Percentiles rank a stretch among this genome's conserved stretches.
These are phyloP conservation scores for Agrenia bidenticulata DNA, from an alignment of 2,888 invertebrate genomes.

Conservation along the genomic window DNA sequence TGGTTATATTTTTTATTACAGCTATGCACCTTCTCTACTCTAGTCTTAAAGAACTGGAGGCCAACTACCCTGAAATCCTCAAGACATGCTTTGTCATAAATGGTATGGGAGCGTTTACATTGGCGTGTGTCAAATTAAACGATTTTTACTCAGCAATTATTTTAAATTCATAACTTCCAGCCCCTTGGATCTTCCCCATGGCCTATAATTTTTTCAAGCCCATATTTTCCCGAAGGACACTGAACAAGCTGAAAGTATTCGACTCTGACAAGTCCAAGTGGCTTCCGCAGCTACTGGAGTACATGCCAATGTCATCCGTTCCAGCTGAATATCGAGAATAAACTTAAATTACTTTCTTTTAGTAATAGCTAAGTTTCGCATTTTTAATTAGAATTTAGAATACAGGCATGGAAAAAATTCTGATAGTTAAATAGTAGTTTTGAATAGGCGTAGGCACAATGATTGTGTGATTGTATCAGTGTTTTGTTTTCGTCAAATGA, in stretches of 20 bases:
- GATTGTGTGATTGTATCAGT: no score
- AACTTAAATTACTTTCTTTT: no score
- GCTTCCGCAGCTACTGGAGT: constrained; percentile 18
- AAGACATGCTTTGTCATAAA: constrained; percentile 29
- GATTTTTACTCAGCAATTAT: neutral
- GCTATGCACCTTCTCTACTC: constrained; percentile 29
- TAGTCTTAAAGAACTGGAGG: constrained; percentile 30
- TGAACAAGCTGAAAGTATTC: constrained; percentile 32
- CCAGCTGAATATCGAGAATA: neutral
- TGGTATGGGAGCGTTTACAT: no score
- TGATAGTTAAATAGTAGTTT: no score
- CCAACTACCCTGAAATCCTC: constrained; percentile 34
- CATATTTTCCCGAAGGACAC: constrained; percentile 31
- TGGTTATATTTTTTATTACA: no score
- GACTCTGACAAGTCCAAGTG: constrained; percentile 36
- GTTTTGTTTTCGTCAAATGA: no score
- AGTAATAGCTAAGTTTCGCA: no score
- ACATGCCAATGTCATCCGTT: constrained; percentile 1
- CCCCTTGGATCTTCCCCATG: constrained; percentile 34
- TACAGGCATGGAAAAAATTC: no score
- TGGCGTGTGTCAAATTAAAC: no score
- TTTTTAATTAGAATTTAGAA: no score
- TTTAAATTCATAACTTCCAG: constrained; percentile 11
- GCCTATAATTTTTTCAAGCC: constrained; percentile 36
- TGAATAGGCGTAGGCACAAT: no score